Evolutionary conservation across 2,797 vertebrate species (phyloP), one percentile per base, ranked within the genome.

Genomic region (Rallus crepitans): DNA sequence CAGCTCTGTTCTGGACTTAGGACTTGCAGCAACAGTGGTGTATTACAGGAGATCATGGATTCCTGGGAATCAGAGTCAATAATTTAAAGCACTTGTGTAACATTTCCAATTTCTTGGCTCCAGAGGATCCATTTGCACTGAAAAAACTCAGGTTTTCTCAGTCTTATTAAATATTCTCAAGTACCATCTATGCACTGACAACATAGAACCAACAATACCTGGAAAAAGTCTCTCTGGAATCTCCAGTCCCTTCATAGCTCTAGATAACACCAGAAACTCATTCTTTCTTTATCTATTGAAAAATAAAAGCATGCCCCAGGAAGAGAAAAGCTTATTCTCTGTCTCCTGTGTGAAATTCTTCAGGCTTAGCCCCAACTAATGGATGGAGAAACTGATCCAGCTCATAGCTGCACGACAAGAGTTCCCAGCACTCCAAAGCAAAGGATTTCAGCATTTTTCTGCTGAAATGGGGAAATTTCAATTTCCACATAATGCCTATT

Each of bases 401-500:
- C 21, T 70, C 52, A 31, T 27, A 52, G 13, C 30, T 50, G 4
- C 17, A 47, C 17, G 11, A 60, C 37, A 33, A 45, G n/a, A 52
- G 47, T 11, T 66, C 21, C 35, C 28, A 71, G 19, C 3, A 15
- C 53, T 56, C 21, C 64, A 69, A 60, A 83, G 39, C 8, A 0
- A 11, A n/a, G 59, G 6, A 31, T 69, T 85, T 56, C 2, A 4
- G 8, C 2, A 2, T 19, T 72, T 79, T 60, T 69, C 59, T 48
- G 20, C 85, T 48, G 7, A 9, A 52, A 45, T 45, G 12, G 13
- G 35, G 31, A 19, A 47, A 52, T 57, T 52, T 20, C 4, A 3
- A 0, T 4, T 24, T 17, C 57, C 13, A 53, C 23, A 15, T 14
- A 20, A 63, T 8, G 18, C 25, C 15, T 47, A 2, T n/a, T n/a